These are phyloP conservation scores for Xyliphius kryptos DNA, from an alignment of 2,113 vertebrate species.

Conservation along the genomic window DNA sequence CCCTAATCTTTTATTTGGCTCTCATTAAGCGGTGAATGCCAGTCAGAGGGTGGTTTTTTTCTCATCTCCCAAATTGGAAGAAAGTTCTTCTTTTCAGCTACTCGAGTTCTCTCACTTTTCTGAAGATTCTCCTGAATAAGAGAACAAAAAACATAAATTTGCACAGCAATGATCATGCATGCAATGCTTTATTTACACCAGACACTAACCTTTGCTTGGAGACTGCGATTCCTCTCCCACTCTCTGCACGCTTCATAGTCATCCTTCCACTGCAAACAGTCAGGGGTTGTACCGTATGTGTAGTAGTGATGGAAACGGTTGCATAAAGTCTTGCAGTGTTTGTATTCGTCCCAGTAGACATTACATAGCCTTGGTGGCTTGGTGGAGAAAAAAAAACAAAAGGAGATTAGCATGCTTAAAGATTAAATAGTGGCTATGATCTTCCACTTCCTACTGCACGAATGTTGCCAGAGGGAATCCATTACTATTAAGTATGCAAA, in stretches of 20 bases:
- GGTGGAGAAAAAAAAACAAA: no score
- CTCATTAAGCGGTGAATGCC: slow-evolving; percentile 78
- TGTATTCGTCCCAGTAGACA: slow-evolving; percentile 81
- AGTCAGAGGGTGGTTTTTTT: slow-evolving; percentile 76
- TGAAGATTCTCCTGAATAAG: slow-evolving; percentile 72
- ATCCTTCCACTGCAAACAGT: slow-evolving; percentile 80
- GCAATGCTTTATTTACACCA: no score
- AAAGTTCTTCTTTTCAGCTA: slow-evolving; percentile 68
- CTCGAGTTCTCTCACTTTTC: slow-evolving; percentile 73
- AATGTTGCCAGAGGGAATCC: no score
- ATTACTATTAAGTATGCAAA: no score
- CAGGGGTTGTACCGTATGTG: slow-evolving; percentile 67
- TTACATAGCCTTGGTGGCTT: slow-evolving; percentile 83
- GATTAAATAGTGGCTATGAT: no score
- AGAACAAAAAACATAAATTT: slow-evolving; percentile 14
- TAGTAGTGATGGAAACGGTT: slow-evolving; percentile 85
- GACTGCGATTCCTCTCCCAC: slow-evolving; percentile 68
- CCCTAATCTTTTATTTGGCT: no score
- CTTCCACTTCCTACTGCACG: no score
- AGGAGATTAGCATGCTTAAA: no score
- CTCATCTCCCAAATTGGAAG: slow-evolving; percentile 79
- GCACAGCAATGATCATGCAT: no score
- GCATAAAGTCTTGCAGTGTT: slow-evolving; percentile 73
- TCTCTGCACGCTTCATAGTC: slow-evolving; percentile 77
- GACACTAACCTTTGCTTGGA: slow-evolving; percentile 69